Percentiles rank a stretch among this genome's conserved stretches.
phyloP scores from a whole-genome alignment of 2,113 vertebrate genomes.

The Percina caprodes region DNA sequence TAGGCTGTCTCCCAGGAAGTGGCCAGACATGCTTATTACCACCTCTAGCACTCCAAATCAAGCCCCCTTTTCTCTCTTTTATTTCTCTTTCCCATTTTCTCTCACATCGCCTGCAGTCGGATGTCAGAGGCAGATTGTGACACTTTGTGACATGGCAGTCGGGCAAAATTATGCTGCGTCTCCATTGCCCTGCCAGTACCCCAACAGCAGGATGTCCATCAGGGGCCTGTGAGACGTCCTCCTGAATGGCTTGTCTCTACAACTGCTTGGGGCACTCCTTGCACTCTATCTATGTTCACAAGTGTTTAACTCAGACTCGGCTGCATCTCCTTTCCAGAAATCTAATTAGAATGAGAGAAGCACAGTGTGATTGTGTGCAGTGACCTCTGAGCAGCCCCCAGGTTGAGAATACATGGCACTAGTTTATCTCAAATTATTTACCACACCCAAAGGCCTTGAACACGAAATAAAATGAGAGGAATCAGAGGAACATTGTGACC shows the following conservation, averaged over 20 bases:
- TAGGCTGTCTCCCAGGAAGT: conserved; percentile 86
- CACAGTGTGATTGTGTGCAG: conserved; percentile 46
- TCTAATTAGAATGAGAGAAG: conserved; percentile 57
- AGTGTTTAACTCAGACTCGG: conserved; percentile 54
- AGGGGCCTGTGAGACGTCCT: conserved; percentile 78
- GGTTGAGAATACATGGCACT: conserved; percentile 37
- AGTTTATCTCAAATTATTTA: conserved; percentile 58
- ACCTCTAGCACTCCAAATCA: conserved; percentile 92
- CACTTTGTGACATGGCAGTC: conserved; percentile 95
- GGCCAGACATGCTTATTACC: conserved; percentile 88
- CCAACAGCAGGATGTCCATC: conserved; percentile 87
- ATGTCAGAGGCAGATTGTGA: conserved; percentile 93
- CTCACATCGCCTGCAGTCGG: conserved; percentile 65
- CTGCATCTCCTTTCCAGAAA: conserved; percentile 42
- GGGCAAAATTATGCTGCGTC: conserved; percentile 91
- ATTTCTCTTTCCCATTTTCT: conserved; percentile 59
- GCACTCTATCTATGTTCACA: conserved; percentile 45
- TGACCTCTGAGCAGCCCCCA: conserved; percentile 55
- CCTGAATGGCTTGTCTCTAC: conserved; percentile 51
- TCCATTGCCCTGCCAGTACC: conserved; percentile 91
- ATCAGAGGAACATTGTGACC: conserved; percentile 31
- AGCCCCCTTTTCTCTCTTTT: conserved; percentile 79
- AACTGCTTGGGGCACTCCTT: conserved; percentile 56
- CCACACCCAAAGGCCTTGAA: conserved; percentile 36
- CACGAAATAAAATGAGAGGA: conserved; percentile 16